Percentiles rank a stretch among this genome's conserved stretches.
These are phyloP conservation scores for Ptilodon capucinus DNA, from an alignment of 2,888 invertebrate genomes.

Conservation along the genomic window DNA sequence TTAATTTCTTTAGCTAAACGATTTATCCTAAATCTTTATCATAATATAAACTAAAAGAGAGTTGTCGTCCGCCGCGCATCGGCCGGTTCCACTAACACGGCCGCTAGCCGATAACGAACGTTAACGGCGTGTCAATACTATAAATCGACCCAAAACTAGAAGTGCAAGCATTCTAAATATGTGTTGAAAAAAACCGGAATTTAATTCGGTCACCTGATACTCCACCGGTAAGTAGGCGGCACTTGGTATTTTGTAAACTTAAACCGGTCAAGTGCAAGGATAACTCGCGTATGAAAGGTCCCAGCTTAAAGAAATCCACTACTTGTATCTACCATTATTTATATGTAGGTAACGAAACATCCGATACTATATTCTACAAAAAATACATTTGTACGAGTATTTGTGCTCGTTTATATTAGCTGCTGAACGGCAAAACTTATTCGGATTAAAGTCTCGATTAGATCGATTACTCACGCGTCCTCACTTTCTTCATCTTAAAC, in stretches of 20 bases:
- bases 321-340: not conserved
- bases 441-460: too few relatives aligned
- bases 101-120: too few relatives aligned
- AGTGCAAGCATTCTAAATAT: not conserved
- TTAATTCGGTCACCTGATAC: not conserved
- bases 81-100: too few relatives aligned
- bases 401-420: too few relatives aligned
- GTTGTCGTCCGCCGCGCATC: too few relatives aligned
- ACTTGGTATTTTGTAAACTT: not conserved
- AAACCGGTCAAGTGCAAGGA: not conserved
- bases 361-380: too few relatives aligned
- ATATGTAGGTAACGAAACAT: too few relatives aligned
- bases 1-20: too few relatives aligned
- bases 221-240: not conserved
- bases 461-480: not conserved
- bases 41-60: too few relatives aligned
- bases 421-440: too few relatives aligned
- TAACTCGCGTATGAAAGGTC: not conserved
- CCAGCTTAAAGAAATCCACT: not conserved
- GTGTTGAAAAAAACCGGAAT: not conserved
- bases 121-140: conserved; percentile 28
- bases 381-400: too few relatives aligned
- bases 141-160: conserved; percentile 1
- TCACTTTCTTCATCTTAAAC: not conserved
- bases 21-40: too few relatives aligned